Percentiles rank a stretch among this genome's conserved stretches.
phyloP scores from a whole-genome alignment of 2,888 invertebrate species.

The Schizaphis graminum region DNA sequence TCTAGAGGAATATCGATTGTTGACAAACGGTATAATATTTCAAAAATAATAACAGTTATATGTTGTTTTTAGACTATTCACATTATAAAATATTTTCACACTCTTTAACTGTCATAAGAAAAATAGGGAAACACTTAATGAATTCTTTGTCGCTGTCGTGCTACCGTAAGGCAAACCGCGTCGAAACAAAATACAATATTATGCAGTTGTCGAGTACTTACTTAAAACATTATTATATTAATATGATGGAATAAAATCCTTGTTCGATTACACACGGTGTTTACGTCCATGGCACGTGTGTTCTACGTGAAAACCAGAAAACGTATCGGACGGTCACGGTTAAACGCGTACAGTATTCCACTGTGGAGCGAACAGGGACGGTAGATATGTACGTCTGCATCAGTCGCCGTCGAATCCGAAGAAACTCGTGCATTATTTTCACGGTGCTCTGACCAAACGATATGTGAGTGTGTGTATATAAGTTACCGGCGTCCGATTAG shows the following conservation, averaged over 20 bases:
- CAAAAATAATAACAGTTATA: neutral
- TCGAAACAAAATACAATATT: neutral
- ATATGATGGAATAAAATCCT: neutral
- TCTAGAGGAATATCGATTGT: neutral
- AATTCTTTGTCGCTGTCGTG: neutral
- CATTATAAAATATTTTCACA: neutral
- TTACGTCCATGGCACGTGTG: neutral
- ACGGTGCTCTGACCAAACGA: neutral
- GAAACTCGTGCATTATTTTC: constrained; percentile 28
- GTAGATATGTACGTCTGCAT: neutral
- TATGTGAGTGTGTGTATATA: neutral
- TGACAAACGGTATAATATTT: neutral
- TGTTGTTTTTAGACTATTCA: neutral
- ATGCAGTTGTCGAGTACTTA: neutral
- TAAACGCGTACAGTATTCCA: neutral
- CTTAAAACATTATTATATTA: too few relatives aligned
- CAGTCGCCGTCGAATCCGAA: neutral
- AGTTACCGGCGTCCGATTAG: neutral
- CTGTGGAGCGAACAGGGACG: neutral
- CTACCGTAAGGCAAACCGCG: neutral
- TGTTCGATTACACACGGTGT: neutral
- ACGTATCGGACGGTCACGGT: neutral
- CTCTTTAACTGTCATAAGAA: neutral
- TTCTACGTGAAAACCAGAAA: neutral
- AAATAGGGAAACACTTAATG: neutral